These are phyloP conservation scores for Chelidonichthys spinosus DNA, from an alignment of 2,797 vertebrate genomes.

Conservation along the genomic window DNA sequence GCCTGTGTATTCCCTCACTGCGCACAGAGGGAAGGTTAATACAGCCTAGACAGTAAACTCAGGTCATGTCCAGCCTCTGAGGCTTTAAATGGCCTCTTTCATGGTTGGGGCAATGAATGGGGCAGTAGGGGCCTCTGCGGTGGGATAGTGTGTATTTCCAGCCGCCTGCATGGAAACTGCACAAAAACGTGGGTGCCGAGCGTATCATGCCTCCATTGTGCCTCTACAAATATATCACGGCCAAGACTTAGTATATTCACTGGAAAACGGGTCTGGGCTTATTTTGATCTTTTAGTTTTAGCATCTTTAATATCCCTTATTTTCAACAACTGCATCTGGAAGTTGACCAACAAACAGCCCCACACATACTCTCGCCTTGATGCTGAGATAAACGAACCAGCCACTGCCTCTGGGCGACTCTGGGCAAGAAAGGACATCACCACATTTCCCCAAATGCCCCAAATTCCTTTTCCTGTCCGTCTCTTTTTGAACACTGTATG, in stretches of 20 bases:
- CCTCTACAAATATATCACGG: slow-evolving; percentile 40
- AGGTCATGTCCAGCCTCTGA: slow-evolving; percentile 66
- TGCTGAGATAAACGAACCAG: slow-evolving; percentile 24
- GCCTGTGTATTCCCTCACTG: slow-evolving; percentile 34
- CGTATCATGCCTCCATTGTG: slow-evolving; percentile 58
- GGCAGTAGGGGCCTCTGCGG: slow-evolving; percentile 47
- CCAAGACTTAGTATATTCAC: slow-evolving; percentile 29
- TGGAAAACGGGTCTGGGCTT: slow-evolving; percentile 10
- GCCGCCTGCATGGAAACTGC: slow-evolving; percentile 56
- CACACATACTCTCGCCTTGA: neutral
- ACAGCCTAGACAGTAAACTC: slow-evolving; percentile 71
- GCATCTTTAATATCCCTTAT: neutral
- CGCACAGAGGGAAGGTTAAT: slow-evolving; percentile 51
- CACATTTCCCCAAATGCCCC: neutral
- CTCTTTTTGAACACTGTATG: slow-evolving; percentile 39
- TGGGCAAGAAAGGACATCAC: neutral
- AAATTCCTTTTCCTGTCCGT: slow-evolving; percentile 40
- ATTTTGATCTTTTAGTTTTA: neutral
- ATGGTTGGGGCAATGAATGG: slow-evolving; percentile 56
- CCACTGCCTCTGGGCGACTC: too few species aligned
- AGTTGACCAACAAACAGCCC: neutral
- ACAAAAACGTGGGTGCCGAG: slow-evolving; percentile 38
- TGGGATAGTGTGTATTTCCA: slow-evolving; percentile 68
- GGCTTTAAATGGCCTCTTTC: slow-evolving; percentile 75
- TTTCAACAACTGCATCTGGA: slow-evolving; percentile 1